Conservation (phyloP, 2,888 invertebrate genomes). For the Folsomia manolachei region DNA sequence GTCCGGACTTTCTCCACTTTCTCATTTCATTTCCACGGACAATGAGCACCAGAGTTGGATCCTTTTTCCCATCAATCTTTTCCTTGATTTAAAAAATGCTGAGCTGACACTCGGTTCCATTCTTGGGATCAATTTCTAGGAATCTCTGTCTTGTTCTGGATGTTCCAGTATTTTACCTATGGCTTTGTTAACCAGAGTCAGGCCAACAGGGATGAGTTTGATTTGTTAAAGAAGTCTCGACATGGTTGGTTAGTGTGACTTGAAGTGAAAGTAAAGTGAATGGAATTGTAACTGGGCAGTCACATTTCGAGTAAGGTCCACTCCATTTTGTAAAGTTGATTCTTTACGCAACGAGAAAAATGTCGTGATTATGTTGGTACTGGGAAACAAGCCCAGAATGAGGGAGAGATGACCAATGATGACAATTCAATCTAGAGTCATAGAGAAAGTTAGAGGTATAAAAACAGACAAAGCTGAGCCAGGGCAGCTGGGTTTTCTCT, state of each 20-base stretch:
- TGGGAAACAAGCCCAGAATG: background rate
- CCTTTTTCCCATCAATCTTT: background rate
- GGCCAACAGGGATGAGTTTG: background rate
- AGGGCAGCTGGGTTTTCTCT: slow-evolving; percentile 7
- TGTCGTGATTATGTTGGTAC: background rate
- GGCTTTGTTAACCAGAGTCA: too few relatives aligned
- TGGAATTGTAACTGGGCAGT: too few relatives aligned
- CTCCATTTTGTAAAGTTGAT: background rate
- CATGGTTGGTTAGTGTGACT: too few relatives aligned
- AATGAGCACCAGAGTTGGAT: background rate
- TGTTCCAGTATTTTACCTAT: too few relatives aligned
- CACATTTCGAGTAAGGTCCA: background rate
- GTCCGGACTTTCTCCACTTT: too few relatives aligned
- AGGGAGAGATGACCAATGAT: slow-evolving; percentile 17
- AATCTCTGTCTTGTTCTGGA: background rate
- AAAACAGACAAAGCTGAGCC: too few relatives aligned
- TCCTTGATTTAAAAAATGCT: background rate
- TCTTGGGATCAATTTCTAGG: background rate
- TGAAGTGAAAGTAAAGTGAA: background rate
- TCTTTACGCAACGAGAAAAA: background rate
- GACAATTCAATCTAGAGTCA: slow-evolving; percentile 11
- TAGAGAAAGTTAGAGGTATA: slow-evolving; percentile 17
- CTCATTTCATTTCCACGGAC: too few relatives aligned
- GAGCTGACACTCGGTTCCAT: background rate
- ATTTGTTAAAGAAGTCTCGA: too few relatives aligned